Evolutionary conservation across 2,797 vertebrate genomes (phyloP).

Genomic region (Schizothorax lantsangensis): DNA sequence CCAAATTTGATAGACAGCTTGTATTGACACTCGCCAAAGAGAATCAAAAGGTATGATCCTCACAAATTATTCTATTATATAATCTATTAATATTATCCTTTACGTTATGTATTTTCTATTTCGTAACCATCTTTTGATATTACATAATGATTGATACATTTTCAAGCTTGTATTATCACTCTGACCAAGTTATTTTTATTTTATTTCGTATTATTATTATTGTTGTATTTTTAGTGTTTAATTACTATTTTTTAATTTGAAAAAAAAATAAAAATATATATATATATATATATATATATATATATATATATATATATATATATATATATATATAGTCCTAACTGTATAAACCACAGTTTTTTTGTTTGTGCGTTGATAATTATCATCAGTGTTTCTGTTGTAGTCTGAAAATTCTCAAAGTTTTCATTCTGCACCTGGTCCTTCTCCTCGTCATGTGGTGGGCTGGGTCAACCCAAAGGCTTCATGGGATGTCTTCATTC

Average conservation of each 20-base stretch:
- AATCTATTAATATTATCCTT: neutral
- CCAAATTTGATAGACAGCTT: slow-evolving; percentile 83
- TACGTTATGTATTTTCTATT: neutral
- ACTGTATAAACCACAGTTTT: neutral
- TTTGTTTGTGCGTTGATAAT: neutral
- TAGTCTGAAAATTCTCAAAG: slow-evolving; percentile 64
- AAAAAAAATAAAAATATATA: too few species aligned
- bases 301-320: too few species aligned
- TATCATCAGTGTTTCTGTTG: slow-evolving; percentile 36
- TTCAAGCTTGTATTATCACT: neutral
- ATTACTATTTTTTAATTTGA: too few species aligned
- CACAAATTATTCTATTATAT: neutral
- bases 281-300: too few species aligned
- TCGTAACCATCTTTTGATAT: neutral
- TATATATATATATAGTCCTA: too few species aligned
- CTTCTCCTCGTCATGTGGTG: slow-evolving; percentile 75
- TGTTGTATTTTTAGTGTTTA: too few species aligned
- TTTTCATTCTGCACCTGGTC: slow-evolving; percentile 25
- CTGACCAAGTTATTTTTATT: neutral
- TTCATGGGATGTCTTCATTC: slow-evolving; percentile 82
- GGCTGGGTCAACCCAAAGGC: slow-evolving; percentile 83
- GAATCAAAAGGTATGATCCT: slow-evolving; percentile 67
- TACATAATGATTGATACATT: neutral
- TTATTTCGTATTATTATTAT: neutral
- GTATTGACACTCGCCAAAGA: slow-evolving; percentile 78